Conservation (phyloP, 2,888 invertebrate genomes). For the Anticlea derivata region DNA sequence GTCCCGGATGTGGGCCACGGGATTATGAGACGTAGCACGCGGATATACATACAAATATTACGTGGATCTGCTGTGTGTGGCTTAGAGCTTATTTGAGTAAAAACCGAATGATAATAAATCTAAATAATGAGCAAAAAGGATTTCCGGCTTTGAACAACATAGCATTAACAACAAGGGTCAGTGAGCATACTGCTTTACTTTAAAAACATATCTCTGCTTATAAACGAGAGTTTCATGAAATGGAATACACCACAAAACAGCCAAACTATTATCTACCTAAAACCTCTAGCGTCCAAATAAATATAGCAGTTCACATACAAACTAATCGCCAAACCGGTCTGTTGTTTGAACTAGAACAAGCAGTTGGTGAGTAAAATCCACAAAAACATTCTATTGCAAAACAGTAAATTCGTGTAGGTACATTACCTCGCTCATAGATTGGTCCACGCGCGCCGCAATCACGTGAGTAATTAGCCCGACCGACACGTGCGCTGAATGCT, state of each 20-base stretch:
- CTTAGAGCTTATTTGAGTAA: slow-evolving; percentile 2
- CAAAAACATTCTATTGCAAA: background rate
- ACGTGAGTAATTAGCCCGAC: slow-evolving; percentile 52
- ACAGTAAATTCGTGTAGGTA: background rate
- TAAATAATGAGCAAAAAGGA: slow-evolving; percentile 1
- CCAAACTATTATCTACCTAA: too few species aligned
- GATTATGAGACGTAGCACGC: slow-evolving; percentile 25
- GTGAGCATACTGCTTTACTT: too few species aligned
- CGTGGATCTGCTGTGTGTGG: background rate
- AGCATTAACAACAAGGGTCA: too few species aligned
- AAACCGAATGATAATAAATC: background rate
- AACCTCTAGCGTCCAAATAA: too few species aligned
- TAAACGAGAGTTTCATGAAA: too few species aligned
- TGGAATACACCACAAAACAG: too few species aligned
- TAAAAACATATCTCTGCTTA: too few species aligned
- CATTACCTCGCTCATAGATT: slow-evolving; percentile 8
- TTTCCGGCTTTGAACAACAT: too few species aligned
- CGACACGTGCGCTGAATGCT: slow-evolving; percentile 50
- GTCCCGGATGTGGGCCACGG: slow-evolving; percentile 15
- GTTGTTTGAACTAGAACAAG: background rate
- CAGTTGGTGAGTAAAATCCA: too few species aligned
- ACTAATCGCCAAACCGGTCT: too few species aligned
- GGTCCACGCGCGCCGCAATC: slow-evolving; percentile 37
- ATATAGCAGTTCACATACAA: too few species aligned
- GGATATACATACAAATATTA: slow-evolving; percentile 26